Conservation (phyloP, 1,140 invertebrate genomes). For the Trichonephila inaurata region DNA sequence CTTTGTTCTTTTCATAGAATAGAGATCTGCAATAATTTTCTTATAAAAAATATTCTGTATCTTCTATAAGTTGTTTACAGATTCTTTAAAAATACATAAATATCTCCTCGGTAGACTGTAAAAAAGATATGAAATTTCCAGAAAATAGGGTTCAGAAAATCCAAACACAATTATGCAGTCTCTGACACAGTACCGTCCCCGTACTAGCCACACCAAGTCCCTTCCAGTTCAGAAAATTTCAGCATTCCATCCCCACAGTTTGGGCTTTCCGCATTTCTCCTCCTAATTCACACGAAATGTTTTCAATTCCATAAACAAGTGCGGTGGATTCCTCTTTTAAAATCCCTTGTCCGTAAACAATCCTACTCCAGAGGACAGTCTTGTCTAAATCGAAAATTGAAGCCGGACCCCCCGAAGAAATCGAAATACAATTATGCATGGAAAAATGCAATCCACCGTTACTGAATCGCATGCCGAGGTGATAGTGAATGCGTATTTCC, state of each 20-base stretch:
- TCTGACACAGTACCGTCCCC: background rate
- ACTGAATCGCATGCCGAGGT: background rate
- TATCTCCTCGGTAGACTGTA: no score
- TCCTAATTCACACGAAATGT: no score
- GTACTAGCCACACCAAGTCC: background rate
- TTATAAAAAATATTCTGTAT: no score
- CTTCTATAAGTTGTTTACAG: no score
- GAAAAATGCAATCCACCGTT: conserved; percentile 40
- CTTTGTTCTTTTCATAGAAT: no score
- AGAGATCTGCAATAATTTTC: no score
- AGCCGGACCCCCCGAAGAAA: conserved; percentile 10
- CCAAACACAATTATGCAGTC: no score
- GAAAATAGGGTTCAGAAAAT: no score
- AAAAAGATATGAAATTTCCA: no score
- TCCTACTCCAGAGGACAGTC: background rate
- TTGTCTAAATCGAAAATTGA: background rate
- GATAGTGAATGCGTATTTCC: background rate
- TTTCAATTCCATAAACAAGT: background rate
- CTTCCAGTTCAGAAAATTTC: background rate
- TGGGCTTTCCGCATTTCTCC: no score
- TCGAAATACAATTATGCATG: conserved; percentile 58
- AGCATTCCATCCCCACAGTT: no score
- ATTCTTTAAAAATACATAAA: no score
- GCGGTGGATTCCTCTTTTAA: background rate
- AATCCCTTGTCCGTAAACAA: background rate